Evolutionary conservation across 2,888 invertebrate species (phyloP).

Genomic region (Eilema caniola): DNA sequence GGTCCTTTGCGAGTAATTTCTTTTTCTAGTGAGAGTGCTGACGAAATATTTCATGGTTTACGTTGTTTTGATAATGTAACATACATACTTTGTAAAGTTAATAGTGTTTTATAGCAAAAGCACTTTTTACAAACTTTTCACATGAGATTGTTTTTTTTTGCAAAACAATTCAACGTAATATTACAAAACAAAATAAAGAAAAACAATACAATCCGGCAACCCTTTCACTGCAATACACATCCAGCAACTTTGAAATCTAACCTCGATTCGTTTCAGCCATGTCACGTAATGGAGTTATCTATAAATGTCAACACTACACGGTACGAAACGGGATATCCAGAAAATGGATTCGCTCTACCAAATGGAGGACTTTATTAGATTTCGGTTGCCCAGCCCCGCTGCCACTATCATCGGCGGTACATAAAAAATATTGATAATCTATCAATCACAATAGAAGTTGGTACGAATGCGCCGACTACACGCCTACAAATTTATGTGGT

Average conservation of each 20-base stretch:
- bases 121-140: no score
- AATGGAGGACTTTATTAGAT: conserved; percentile 63
- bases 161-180: background rate
- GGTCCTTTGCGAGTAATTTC: no score
- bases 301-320: conserved; percentile 53
- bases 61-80: no score
- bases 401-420: conserved; percentile 37
- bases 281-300: conserved; percentile 55
- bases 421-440: conserved; percentile 53
- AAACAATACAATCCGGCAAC: background rate
- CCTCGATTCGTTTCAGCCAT: conserved; percentile 33
- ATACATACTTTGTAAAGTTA: no score
- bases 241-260: conserved; percentile 33
- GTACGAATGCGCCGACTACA: conserved; percentile 11
- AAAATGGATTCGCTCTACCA: conserved; percentile 57
- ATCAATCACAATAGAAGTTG: conserved; percentile 35
- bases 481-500: background rate
- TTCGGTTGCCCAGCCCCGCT: conserved; percentile 43
- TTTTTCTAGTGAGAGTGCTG: no score
- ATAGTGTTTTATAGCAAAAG: background rate
- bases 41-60: no score
- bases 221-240: conserved; percentile 7
- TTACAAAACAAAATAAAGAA: background rate
- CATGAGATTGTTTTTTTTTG: no score
- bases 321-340: conserved; percentile 42